Conservation (phyloP, 2,888 invertebrate species). For the Agonopterix heracliana region DNA sequence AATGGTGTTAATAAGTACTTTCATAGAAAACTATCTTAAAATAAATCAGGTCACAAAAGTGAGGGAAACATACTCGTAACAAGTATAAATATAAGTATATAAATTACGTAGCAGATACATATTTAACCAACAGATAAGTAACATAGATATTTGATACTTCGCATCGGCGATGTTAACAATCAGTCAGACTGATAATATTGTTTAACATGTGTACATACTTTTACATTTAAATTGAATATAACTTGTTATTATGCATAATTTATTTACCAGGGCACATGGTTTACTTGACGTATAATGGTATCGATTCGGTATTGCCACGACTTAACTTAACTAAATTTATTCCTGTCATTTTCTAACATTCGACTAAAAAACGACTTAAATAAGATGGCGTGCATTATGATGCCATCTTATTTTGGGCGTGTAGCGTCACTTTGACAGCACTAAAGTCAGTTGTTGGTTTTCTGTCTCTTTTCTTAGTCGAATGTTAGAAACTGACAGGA, state of each 20-base stretch:
- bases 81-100: constrained; percentile 28
- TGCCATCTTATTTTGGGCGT: too few species aligned
- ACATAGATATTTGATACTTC: constrained; percentile 2
- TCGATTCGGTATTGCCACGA: too few species aligned
- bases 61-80: constrained; percentile 37
- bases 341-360: too few species aligned
- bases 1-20: constrained; percentile 36
- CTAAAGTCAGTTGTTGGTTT: too few species aligned
- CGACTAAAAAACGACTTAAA: too few species aligned
- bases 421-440: too few species aligned
- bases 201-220: constrained; percentile 20
- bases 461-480: too few species aligned
- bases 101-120: constrained; percentile 9
- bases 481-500: too few species aligned
- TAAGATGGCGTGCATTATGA: too few species aligned
- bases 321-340: too few species aligned
- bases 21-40: constrained; percentile 65
- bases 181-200: constrained; percentile 22
- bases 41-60: constrained; percentile 75
- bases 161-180: constrained; percentile 3
- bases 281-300: constrained; percentile 42
- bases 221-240: constrained; percentile 22
- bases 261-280: constrained; percentile 40
- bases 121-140: background rate
- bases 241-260: constrained; percentile 19